A percentile compares a stretch with the other conserved stretches of the same genome.
These are phyloP conservation scores for Megastigmus dorsalis DNA, from an alignment of 2,888 invertebrate species.

Conservation along the genomic window DNA sequence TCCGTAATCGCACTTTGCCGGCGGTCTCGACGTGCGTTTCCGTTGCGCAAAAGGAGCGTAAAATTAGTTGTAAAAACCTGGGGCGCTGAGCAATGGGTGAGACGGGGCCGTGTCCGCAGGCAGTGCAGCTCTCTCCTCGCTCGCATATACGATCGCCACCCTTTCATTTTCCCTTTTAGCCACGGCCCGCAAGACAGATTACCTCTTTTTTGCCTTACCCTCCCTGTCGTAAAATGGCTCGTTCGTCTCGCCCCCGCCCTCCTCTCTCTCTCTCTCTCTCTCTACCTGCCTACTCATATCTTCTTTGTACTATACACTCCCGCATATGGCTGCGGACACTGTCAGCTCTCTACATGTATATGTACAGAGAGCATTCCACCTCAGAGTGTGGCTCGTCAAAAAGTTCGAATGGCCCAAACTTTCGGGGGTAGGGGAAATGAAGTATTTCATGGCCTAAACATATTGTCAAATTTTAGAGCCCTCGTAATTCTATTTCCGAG, in stretches of 20 bases:
- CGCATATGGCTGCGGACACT: neutral
- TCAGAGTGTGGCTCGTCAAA: slow-evolving; percentile 5
- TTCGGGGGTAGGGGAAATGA: neutral
- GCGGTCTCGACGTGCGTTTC: slow-evolving; percentile 16
- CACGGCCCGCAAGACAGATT: slow-evolving; percentile 27
- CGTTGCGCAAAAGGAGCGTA: slow-evolving; percentile 29
- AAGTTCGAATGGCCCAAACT: slow-evolving; percentile 23
- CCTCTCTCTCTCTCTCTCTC: too few relatives aligned
- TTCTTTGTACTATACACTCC: neutral
- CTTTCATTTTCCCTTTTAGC: slow-evolving; percentile 38
- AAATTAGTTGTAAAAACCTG: slow-evolving; percentile 34
- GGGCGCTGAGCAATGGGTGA: too few relatives aligned
- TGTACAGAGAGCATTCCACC: neutral
- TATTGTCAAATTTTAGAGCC: neutral
- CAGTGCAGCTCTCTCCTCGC: too few relatives aligned
- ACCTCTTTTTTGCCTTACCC: slow-evolving; percentile 27
- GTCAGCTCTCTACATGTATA: neutral
- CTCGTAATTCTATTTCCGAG: too few relatives aligned
- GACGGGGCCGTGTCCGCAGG: too few relatives aligned
- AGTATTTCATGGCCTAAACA: neutral
- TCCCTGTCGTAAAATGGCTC: slow-evolving; percentile 57
- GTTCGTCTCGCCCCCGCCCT: slow-evolving; percentile 54
- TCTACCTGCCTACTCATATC: neutral
- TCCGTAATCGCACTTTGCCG: slow-evolving; percentile 29
- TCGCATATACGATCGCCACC: neutral